These are phyloP conservation scores for Brachynemurus nebulosus DNA, from an alignment of 2,888 invertebrate species.

Conservation along the genomic window DNA sequence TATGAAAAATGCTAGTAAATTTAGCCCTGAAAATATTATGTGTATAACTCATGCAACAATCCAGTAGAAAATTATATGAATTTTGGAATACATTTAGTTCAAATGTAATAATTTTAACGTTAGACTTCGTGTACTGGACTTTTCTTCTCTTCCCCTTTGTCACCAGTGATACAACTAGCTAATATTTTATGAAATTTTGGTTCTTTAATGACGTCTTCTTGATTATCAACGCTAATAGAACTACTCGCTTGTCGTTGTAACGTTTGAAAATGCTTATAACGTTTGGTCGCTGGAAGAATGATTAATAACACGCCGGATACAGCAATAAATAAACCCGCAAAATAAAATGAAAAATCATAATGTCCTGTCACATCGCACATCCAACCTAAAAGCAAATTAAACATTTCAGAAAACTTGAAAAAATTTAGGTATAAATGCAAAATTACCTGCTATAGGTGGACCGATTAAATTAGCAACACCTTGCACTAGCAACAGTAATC, in stretches of 20 bases:
- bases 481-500: conserved; percentile 72
- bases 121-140: conserved; percentile 5
- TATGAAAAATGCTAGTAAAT: too few relatives aligned
- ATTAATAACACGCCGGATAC: conserved; percentile 53
- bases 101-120: too few relatives aligned
- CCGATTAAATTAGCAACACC: conserved; percentile 83
- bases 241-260: conserved; percentile 24
- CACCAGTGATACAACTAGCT: conserved; percentile 23
- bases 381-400: conserved; percentile 48
- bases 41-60: too few relatives aligned
- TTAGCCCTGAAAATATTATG: too few relatives aligned
- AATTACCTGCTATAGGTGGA: conserved; percentile 74
- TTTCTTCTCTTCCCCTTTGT: conserved; percentile 3
- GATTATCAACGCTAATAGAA: conserved; percentile 13
- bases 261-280: conserved; percentile 24
- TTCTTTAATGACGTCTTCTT: conserved; percentile 17
- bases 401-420: too few relatives aligned
- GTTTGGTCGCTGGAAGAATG: conserved; percentile 27
- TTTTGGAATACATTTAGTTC: too few relatives aligned
- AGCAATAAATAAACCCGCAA: conserved; percentile 67
- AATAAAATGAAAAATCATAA: conserved; percentile 67
- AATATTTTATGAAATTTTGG: conserved; percentile 22
- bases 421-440: too few relatives aligned
- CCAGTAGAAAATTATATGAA: too few relatives aligned
- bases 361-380: conserved; percentile 63